These are phyloP conservation scores for Lysiphlebus fabarum DNA, from an alignment of 1,140 invertebrate genomes.

Conservation along the genomic window DNA sequence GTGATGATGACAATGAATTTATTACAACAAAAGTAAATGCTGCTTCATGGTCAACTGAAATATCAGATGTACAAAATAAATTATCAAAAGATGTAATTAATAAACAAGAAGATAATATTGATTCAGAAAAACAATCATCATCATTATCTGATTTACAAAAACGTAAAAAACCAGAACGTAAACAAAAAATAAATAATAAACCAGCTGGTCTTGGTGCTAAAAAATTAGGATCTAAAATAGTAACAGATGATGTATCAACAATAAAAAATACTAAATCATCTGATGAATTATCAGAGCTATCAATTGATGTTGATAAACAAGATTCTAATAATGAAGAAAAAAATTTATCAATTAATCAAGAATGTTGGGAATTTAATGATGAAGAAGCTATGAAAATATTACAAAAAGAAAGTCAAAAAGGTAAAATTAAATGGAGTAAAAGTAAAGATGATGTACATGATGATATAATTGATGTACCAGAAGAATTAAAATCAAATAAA, in stretches of 20 bases:
- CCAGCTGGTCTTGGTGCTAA: slow-evolving; percentile 29
- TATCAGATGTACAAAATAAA: slow-evolving; percentile 3
- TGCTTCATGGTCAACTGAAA: slow-evolving; percentile 13
- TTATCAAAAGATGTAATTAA: slow-evolving; percentile 11
- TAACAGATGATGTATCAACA: slow-evolving; percentile 19
- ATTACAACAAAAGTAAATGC: slow-evolving; percentile 18
- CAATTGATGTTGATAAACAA: slow-evolving; percentile 26
- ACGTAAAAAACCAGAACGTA: slow-evolving; percentile 11
- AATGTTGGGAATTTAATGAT: slow-evolving; percentile 30
- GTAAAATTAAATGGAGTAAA: slow-evolving; percentile 13
- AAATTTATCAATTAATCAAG: slow-evolving; percentile 23
- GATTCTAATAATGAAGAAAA: too few species aligned
- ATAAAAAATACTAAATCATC: slow-evolving; percentile 26
- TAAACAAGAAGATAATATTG: neutral
- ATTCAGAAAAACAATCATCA: slow-evolving; percentile 4
- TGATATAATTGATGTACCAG: slow-evolving; percentile 41
- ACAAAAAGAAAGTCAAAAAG: slow-evolving; percentile 14
- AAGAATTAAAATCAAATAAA: slow-evolving; percentile 48
- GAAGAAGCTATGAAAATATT: slow-evolving; percentile 23
- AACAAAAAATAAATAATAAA: slow-evolving; percentile 22
- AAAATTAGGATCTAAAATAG: slow-evolving; percentile 33
- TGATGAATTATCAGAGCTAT: slow-evolving; percentile 24
- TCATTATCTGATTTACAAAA: neutral
- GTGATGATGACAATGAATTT: slow-evolving; percentile 54
- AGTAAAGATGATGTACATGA: slow-evolving; percentile 19